Conservation (phyloP, 1,140 invertebrate species). For the Listronotus bonariensis region DNA sequence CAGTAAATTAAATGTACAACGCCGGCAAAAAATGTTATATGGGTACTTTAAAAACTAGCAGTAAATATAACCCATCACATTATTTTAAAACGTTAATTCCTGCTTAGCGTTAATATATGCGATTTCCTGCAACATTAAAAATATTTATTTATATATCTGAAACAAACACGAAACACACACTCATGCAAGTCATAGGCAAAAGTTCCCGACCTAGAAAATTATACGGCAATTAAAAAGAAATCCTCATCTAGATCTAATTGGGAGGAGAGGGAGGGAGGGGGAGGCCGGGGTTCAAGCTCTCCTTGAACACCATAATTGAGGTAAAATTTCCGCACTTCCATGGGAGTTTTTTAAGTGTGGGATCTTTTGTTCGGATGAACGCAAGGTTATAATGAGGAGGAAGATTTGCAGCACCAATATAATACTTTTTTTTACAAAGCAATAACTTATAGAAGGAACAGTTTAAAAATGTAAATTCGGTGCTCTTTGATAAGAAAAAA, state of each 20-base stretch:
- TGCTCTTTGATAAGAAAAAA: no score
- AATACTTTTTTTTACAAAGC: neutral
- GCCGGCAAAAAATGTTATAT: no score
- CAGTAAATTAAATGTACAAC: no score
- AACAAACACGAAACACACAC: neutral
- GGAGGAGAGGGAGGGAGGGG: neutral
- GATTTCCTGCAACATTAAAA: no score
- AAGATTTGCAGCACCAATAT: constrained; percentile 21
- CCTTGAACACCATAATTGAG: constrained; percentile 39
- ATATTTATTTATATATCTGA: no score
- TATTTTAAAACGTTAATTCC: no score
- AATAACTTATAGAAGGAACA: no score
- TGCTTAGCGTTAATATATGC: no score
- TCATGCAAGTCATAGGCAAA: constrained; percentile 6
- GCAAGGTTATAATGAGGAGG: constrained; percentile 20
- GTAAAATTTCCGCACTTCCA: constrained; percentile 40
- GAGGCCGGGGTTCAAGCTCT: constrained; percentile 33
- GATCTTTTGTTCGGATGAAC: constrained; percentile 35
- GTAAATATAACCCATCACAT: no score
- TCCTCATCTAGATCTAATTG: constrained; percentile 31
- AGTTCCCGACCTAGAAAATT: constrained; percentile 37
- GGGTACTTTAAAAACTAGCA: no score
- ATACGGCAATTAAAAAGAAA: constrained; percentile 40
- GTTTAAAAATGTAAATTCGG: no score
- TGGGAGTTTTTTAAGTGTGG: constrained; percentile 35